Evolutionary conservation across 1,140 invertebrate species (phyloP).

Genomic region (Acromyrmex charruanus): DNA sequence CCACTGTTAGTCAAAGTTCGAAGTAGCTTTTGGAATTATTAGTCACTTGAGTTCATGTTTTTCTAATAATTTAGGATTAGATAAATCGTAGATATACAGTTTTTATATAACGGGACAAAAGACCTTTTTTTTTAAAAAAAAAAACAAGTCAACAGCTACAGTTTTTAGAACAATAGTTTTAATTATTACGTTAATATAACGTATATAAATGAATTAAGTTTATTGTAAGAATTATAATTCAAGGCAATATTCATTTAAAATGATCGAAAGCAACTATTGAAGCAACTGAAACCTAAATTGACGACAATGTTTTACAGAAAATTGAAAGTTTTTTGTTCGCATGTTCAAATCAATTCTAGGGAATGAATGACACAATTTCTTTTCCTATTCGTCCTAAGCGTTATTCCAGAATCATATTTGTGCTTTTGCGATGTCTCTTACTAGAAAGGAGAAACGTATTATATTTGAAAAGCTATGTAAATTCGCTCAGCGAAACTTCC

Average conservation of each 20-base stretch:
- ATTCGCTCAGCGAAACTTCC: background rate
- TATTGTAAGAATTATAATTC: background rate
- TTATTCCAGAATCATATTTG: background rate
- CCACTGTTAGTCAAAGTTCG: conserved; percentile 50
- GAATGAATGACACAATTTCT: background rate
- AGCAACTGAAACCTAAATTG: background rate
- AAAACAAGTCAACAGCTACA: background rate
- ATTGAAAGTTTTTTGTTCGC: background rate
- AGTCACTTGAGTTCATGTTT: conserved; percentile 25
- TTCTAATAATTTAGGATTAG: background rate
- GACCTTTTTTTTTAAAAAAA: background rate
- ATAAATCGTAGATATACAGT: conserved; percentile 2
- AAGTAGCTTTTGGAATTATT: background rate
- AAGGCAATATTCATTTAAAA: background rate
- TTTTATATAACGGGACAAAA: background rate
- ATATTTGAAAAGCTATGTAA: background rate
- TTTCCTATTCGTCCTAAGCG: background rate
- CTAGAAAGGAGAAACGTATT: background rate
- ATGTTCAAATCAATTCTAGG: background rate
- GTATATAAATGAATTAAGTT: background rate
- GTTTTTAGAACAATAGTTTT: background rate
- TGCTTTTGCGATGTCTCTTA: background rate
- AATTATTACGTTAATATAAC: background rate
- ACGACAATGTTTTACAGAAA: background rate
- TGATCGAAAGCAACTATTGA: background rate